These are phyloP conservation scores for Phengaris alcon DNA, from an alignment of 2,888 invertebrate species.

Conservation along the genomic window DNA sequence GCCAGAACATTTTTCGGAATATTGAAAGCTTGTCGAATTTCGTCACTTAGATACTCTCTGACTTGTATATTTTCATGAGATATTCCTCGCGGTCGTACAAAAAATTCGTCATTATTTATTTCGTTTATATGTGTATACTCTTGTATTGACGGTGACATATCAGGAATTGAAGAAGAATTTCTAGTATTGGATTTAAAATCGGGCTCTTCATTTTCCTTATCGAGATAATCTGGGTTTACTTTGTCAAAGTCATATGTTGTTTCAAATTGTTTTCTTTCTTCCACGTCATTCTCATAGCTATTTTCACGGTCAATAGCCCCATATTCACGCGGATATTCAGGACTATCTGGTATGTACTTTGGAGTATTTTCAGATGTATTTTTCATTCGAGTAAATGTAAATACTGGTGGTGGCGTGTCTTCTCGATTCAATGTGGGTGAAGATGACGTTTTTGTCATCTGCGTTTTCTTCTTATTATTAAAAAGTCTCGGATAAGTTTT, in stretches of 20 bases:
- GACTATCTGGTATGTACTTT: conserved; percentile 64
- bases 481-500: conserved; percentile 89
- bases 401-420: conserved; percentile 81
- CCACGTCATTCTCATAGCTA: conserved; percentile 56
- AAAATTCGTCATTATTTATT: conserved; percentile 93
- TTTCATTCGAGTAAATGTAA: conserved; percentile 82
- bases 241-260: conserved; percentile 78
- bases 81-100: conserved; percentile 88
- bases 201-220: conserved; percentile 58
- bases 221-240: conserved; percentile 78
- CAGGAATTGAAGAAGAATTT: conserved; percentile 53
- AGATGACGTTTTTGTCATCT: conserved; percentile 72
- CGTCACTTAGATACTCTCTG: conserved; percentile 86
- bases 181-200: conserved; percentile 48
- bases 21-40: conserved; percentile 88
- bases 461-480: conserved; percentile 67
- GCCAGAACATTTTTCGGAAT: conserved; percentile 83
- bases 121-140: conserved; percentile 84
- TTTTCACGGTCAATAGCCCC: conserved; percentile 62
- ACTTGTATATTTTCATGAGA: conserved; percentile 90
- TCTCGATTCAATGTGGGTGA: conserved; percentile 75
- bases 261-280: conserved; percentile 62
- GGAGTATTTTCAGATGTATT: conserved; percentile 72
- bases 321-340: conserved; percentile 68
- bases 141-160: conserved; percentile 65